These are phyloP conservation scores for Augochlora pura DNA, from an alignment of 1,140 invertebrate species.

Conservation along the genomic window DNA sequence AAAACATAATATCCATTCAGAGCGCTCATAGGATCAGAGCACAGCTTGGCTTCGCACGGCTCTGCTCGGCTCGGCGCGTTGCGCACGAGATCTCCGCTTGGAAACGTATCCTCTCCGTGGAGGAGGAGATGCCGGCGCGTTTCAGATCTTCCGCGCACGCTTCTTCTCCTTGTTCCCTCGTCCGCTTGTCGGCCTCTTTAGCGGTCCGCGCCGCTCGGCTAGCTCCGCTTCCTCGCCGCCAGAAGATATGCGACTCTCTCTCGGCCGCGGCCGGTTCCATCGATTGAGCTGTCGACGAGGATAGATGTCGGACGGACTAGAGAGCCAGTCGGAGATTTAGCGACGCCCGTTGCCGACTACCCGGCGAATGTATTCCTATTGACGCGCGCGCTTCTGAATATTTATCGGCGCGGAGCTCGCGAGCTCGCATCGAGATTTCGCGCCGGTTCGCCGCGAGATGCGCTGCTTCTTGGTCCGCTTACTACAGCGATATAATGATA, in stretches of 20 bases:
- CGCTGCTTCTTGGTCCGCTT: too few relatives aligned
- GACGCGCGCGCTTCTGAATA: conserved; percentile 11
- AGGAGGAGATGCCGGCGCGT: conserved; percentile 39
- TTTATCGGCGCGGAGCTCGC: background rate
- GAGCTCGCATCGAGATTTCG: background rate
- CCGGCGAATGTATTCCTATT: conserved; percentile 11
- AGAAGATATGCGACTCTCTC: conserved; percentile 51
- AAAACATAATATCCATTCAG: too few relatives aligned
- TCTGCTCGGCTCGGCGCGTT: too few relatives aligned
- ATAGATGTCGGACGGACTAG: conserved; percentile 52
- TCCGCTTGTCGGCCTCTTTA: conserved; percentile 42
- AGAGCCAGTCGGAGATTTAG: conserved; percentile 22
- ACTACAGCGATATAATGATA: too few relatives aligned
- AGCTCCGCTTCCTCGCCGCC: conserved; percentile 49
- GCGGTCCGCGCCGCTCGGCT: conserved; percentile 3
- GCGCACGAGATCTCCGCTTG: conserved; percentile 35
- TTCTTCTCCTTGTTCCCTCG: conserved; percentile 22
- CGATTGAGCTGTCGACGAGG: conserved; percentile 67
- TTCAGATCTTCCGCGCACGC: conserved; percentile 35
- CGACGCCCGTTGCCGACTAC: background rate
- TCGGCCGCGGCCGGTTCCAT: conserved; percentile 50
- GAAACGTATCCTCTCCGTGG: conserved; percentile 36
- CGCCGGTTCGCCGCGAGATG: background rate
- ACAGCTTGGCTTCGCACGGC: too few relatives aligned
- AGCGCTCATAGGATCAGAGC: too few relatives aligned